Conservation (phyloP, 2,113 vertebrate species). For the Nasalis larvatus region DNA sequence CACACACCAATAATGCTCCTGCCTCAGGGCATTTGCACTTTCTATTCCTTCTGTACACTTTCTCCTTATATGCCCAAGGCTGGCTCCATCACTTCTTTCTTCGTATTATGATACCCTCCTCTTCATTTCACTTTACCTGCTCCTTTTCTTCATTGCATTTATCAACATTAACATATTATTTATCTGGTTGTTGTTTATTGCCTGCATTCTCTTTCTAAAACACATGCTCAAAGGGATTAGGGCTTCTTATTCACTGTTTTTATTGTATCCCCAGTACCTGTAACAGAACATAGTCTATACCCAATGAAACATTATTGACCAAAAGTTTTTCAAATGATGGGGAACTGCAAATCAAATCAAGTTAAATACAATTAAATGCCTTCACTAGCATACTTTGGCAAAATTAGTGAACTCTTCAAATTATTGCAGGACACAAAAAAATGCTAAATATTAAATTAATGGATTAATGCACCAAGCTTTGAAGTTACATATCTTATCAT, state of each 20-base stretch:
- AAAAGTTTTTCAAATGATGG: neutral
- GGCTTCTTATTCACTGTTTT: neutral
- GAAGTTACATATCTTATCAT: neutral
- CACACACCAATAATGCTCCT: neutral
- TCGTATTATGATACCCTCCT: neutral
- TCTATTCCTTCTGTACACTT: neutral
- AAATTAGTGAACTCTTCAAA: neutral
- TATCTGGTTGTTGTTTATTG: neutral
- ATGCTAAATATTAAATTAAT: neutral
- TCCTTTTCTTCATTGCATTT: neutral
- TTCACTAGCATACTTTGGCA: neutral
- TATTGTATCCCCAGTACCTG: neutral
- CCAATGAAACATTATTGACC: neutral
- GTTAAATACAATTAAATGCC: neutral
- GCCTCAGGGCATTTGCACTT: neutral
- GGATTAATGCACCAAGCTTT: neutral
- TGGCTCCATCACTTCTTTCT: neutral
- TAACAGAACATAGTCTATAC: neutral
- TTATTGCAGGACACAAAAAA: neutral
- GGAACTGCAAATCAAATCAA: neutral
- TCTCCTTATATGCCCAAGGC: accelerated
- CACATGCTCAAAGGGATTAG: neutral
- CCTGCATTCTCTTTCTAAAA: neutral
- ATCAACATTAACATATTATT: neutral
- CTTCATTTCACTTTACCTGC: neutral